A percentile compares a stretch with the other conserved stretches of the same genome.
Conservation (phyloP, 2,888 invertebrate genomes). For the Lysandra bellargus region DNA sequence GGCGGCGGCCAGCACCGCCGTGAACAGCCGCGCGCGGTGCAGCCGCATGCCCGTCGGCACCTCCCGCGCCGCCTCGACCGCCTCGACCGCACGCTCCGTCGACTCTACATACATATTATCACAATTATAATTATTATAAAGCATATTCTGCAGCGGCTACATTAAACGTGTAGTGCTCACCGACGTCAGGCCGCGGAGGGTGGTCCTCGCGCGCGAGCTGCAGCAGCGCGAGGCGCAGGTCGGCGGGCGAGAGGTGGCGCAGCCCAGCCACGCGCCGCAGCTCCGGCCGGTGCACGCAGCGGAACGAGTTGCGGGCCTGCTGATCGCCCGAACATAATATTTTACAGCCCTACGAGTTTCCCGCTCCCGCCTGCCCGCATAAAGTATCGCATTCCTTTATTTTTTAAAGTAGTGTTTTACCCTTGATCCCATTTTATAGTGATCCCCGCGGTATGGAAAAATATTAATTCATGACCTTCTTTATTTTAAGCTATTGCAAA, state of each 20-base stretch:
- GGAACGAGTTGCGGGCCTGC: conserved; percentile 73
- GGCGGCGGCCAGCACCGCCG: conserved; percentile 5
- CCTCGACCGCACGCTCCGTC: background rate
- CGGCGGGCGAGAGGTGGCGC: conserved; percentile 67
- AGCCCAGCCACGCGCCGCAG: conserved; percentile 70
- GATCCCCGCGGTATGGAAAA: too few relatives aligned
- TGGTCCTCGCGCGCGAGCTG: conserved; percentile 52
- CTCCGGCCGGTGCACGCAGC: conserved; percentile 71
- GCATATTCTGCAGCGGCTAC: background rate
- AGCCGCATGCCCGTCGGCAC: background rate
- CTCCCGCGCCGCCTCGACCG: background rate
- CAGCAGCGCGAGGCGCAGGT: conserved; percentile 65
- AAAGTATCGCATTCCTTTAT: background rate
- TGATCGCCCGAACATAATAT: background rate
- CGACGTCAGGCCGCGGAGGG: background rate
- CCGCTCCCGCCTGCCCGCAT: background rate
- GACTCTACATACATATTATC: background rate
- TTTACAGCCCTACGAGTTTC: background rate
- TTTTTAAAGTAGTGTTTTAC: background rate
- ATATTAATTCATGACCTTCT: too few relatives aligned
- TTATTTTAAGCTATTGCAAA: too few relatives aligned
- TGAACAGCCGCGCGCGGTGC: background rate
- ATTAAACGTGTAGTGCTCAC: background rate
- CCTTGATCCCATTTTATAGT: too few relatives aligned
- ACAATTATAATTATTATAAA: background rate